These are phyloP conservation scores for Syngnathus scovelli DNA, from an alignment of 2,113 vertebrate species.

Conservation along the genomic window DNA sequence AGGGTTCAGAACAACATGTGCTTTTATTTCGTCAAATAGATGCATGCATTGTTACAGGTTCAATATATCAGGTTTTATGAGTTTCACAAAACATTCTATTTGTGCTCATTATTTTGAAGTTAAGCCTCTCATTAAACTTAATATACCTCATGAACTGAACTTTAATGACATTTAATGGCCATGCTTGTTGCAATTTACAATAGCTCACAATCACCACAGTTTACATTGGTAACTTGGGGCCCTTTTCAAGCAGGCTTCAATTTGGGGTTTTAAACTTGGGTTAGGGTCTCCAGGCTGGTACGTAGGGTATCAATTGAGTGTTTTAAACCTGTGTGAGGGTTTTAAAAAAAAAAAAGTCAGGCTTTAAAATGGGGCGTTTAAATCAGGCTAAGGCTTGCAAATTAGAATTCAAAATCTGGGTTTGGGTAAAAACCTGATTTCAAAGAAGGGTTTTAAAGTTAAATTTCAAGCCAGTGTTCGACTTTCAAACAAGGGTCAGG, in stretches of 20 bases:
- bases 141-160: background rate
- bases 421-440: background rate
- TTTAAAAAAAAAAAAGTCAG: background rate
- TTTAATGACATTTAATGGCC: background rate
- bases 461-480: too few relatives aligned
- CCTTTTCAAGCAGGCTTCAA: background rate
- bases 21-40: background rate
- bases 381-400: background rate
- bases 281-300: background rate
- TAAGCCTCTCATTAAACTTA: background rate
- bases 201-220: background rate
- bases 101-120: background rate
- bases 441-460: too few relatives aligned
- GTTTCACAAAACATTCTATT: background rate
- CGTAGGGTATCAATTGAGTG: background rate
- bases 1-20: background rate
- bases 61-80: background rate
- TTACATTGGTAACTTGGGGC: background rate
- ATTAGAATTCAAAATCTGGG: background rate
- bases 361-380: background rate
- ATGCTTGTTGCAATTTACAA: background rate
- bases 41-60: background rate
- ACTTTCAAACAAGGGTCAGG: too few relatives aligned
- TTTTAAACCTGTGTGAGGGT: background rate
- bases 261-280: background rate